phyloP scores from a whole-genome alignment of 2,888 invertebrate genomes.

The Drosophila yooni region DNA sequence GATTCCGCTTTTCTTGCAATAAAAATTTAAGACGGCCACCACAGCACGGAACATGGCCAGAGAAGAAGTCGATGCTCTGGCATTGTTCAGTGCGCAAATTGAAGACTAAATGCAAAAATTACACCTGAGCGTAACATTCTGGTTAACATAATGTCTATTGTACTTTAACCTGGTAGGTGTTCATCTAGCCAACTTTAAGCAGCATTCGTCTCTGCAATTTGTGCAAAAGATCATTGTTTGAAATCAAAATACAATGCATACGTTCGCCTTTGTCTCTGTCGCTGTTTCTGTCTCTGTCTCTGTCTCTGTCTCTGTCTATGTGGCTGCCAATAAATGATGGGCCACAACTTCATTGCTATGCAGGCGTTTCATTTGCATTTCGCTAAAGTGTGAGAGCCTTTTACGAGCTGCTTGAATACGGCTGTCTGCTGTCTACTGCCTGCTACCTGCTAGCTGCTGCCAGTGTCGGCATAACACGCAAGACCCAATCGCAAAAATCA shows the following conservation, averaged over 20 bases:
- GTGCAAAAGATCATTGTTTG: slow-evolving; percentile 57
- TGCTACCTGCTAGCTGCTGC: slow-evolving; percentile 33
- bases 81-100: slow-evolving; percentile 56
- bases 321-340: slow-evolving; percentile 39
- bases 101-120: slow-evolving; percentile 74
- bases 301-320: slow-evolving; percentile 5
- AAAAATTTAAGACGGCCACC: slow-evolving; percentile 72
- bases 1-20: slow-evolving; percentile 76
- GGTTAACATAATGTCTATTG: slow-evolving; percentile 34
- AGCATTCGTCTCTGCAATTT: slow-evolving; percentile 60
- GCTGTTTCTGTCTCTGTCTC: neutral
- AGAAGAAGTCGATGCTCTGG: slow-evolving; percentile 9
- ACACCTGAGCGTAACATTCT: slow-evolving; percentile 66
- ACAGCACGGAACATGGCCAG: slow-evolving; percentile 11
- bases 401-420: slow-evolving; percentile 44
- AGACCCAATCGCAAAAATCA: slow-evolving; percentile 39
- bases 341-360: slow-evolving; percentile 58
- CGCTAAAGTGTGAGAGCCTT: slow-evolving; percentile 56
- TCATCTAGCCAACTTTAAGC: slow-evolving; percentile 30
- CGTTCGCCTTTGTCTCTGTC: slow-evolving; percentile 16
- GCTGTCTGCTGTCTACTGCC: slow-evolving; percentile 47
- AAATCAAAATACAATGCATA: slow-evolving; percentile 53
- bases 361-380: slow-evolving; percentile 64
- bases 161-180: slow-evolving; percentile 25
- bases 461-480: slow-evolving; percentile 65